A percentile compares a stretch with the other conserved stretches of the same genome.
These are phyloP conservation scores for Mythimna vitellina DNA, from an alignment of 2,888 invertebrate species.

Conservation along the genomic window DNA sequence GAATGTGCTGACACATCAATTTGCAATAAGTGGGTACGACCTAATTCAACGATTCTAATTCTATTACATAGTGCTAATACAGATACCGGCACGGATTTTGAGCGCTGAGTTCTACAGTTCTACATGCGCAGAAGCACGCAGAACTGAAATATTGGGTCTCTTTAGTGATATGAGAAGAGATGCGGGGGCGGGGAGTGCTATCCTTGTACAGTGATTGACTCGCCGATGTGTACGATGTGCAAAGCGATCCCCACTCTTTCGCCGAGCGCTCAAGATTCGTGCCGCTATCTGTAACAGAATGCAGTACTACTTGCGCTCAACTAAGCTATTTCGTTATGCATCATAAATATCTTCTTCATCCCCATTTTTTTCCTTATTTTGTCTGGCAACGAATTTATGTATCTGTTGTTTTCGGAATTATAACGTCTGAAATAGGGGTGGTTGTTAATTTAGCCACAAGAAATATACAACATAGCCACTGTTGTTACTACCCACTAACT, in stretches of 20 bases:
- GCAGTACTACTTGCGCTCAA: not conserved
- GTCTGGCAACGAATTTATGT: conserved; percentile 51
- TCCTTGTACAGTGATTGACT: too few species aligned
- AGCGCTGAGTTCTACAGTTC: too few species aligned
- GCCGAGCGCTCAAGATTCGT: too few species aligned
- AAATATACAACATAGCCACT: conserved; percentile 37
- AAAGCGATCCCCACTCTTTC: too few species aligned
- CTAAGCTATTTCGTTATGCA: conserved; percentile 8
- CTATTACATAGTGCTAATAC: not conserved
- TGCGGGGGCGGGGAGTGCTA: too few species aligned
- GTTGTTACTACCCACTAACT: conserved; percentile 29
- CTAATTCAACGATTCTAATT: conserved; percentile 21
- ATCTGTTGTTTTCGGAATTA: conserved; percentile 60
- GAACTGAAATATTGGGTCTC: too few species aligned
- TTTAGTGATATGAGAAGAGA: too few species aligned
- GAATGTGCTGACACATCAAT: conserved; percentile 3
- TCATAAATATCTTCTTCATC: conserved; percentile 45
- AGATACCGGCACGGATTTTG: too few species aligned
- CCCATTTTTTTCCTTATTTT: conserved; percentile 51
- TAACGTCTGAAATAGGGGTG: conserved; percentile 36
- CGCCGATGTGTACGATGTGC: too few species aligned
- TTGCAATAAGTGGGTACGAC: not conserved
- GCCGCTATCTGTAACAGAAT: too few species aligned
- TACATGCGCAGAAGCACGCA: too few species aligned
- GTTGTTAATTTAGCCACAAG: conserved; percentile 50